phyloP scores from a whole-genome alignment of 64 coral and sea anemone genomes.

The Montipora cactus region DNA sequence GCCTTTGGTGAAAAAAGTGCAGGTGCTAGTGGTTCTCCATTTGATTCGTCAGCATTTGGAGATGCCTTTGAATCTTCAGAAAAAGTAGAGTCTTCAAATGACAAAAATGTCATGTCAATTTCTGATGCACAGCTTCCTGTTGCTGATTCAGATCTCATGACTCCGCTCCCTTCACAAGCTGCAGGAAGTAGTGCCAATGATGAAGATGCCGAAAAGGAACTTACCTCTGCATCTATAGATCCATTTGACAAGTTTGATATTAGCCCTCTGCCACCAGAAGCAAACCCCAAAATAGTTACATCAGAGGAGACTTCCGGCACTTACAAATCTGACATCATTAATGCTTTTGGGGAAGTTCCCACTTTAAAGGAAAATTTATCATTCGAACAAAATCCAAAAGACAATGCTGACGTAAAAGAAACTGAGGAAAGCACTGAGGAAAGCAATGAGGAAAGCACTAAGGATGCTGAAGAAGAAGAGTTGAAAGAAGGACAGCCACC shows the following conservation, averaged over 20 bases:
- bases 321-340: background rate
- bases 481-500: constrained; percentile 12
- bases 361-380: background rate
- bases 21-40: background rate
- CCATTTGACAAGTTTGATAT: constrained; percentile 4
- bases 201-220: background rate
- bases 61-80: constrained; percentile 27
- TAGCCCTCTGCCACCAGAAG: background rate
- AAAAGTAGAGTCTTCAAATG: background rate
- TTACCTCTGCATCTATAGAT: background rate
- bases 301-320: background rate
- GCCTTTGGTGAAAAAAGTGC: constrained; percentile 45
- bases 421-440: background rate
- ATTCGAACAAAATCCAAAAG: background rate
- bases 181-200: background rate
- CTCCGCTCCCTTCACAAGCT: background rate
- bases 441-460: too few relatives aligned
- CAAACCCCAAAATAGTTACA: background rate
- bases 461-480: background rate
- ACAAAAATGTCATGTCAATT: background rate
- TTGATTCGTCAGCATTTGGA: constrained; percentile 9
- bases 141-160: background rate
- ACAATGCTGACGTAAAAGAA: background rate
- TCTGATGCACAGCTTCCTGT: background rate
- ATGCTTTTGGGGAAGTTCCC: background rate